Conservation (phyloP, 2,888 invertebrate species). For the Drosophila diplacantha region DNA sequence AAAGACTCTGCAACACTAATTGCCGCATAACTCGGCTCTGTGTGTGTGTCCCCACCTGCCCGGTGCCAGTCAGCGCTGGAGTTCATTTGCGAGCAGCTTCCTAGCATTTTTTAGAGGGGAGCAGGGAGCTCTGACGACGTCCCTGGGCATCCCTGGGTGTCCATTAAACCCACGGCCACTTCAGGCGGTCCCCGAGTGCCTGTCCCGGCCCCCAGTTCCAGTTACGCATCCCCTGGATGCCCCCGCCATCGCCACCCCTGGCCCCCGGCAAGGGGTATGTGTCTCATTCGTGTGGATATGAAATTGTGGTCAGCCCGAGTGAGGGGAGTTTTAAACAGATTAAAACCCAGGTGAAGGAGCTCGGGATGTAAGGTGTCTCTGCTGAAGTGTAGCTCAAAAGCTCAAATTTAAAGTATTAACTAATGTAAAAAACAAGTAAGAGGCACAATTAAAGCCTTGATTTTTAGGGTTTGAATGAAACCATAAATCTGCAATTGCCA, state of each 20-base stretch:
- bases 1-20: slow-evolving; percentile 26
- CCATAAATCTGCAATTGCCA: background rate
- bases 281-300: slow-evolving; percentile 4
- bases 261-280: background rate
- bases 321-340: slow-evolving; percentile 3
- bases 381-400: too few species aligned
- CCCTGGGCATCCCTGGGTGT: slow-evolving; percentile 4
- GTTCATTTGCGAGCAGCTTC: slow-evolving; percentile 16
- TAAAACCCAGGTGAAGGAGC: background rate
- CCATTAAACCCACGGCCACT: slow-evolving; percentile 32
- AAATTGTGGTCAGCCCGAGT: slow-evolving; percentile 1
- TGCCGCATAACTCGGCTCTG: slow-evolving; percentile 28
- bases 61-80: slow-evolving; percentile 15
- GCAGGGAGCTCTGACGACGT: too few species aligned
- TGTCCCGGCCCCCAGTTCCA: slow-evolving; percentile 12
- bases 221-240: slow-evolving; percentile 18
- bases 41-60: background rate
- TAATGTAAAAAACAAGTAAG: background rate
- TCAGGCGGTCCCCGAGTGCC: slow-evolving; percentile 21
- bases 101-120: too few species aligned
- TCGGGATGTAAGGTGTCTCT: too few species aligned
- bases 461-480: too few species aligned
- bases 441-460: background rate
- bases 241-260: background rate
- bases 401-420: background rate